Base-by-base conservation (phyloP, 2,888 invertebrate genomes). In the Nephrotoma appendiculata region DNA sequence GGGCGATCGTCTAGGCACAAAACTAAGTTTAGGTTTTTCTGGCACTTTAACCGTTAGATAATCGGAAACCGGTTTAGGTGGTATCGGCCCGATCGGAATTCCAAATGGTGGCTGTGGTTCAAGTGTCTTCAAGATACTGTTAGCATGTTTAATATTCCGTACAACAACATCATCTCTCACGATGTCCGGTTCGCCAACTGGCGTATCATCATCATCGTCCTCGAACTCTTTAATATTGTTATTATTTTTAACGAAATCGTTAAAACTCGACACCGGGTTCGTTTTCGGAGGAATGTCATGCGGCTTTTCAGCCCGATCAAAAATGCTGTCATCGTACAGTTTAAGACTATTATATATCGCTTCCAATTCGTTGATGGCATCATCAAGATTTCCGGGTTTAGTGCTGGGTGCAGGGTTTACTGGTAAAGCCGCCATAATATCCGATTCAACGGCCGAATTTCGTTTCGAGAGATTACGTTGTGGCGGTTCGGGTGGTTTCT, bases 31-130 rank as follows among this genome's bases (percentile, higher is more conserved):
- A 11, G 91, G 91, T 87, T 92, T 93, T 89, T 94, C 94, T 3
- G 96, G 95, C 12, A 93, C 94, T n/a, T 93, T 94, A 1, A 95
- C 95, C 90, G 97, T 97, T 87, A 98, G 92, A 90, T 98, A 98
- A 90, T 98, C 97, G 89, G 95, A 96, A 87, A 95, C 95, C 0
- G 97, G 94, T 5, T 96, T 95, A 1, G 95, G 94, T 0, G 96
- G 94, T 41, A 97, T 95, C 11, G 97, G 97, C 2, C 96, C 96
- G 52, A 97, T 91, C 0, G 98, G 98, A 89, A 98, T 98, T 31
- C 98, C 98, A 90, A 98, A 98, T 0, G 96, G 97, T 52, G 96
- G 97, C 90, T 98, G 98, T 15, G 96, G 96, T 86, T 97, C 97
- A 3, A 94, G 90, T 6, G 95, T 94, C 90, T 95, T 95, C 83